Percentiles rank a stretch among this genome's conserved stretches.
Conservation (phyloP, 2,888 invertebrate genomes). For the Pelosia muscerda region DNA sequence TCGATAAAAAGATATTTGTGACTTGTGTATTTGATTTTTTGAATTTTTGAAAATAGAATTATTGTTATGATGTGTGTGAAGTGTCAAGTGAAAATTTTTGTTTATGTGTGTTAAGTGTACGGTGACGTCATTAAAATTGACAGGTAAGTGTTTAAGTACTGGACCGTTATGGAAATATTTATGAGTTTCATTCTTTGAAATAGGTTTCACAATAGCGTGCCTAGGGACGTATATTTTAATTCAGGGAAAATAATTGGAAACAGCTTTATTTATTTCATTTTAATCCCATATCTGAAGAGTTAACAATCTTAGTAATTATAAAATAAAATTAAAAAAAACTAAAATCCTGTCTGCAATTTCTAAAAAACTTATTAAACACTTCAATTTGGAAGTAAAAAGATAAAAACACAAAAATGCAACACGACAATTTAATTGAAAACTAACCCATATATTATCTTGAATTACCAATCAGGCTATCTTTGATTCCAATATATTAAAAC, state of each 20-base stretch:
- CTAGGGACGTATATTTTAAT: neutral
- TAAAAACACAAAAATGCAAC: no score
- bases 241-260: neutral
- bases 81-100: slow-evolving; percentile 52
- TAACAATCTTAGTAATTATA: no score
- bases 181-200: slow-evolving; percentile 11
- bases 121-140: slow-evolving; percentile 48
- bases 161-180: slow-evolving; percentile 36
- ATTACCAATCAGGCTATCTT: neutral
- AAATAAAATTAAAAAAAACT: neutral
- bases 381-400: no score
- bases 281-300: no score
- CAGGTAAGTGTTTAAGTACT: slow-evolving; percentile 47
- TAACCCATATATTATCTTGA: no score
- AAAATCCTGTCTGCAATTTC: neutral
- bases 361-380: no score
- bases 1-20: slow-evolving; percentile 17
- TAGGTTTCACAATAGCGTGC: neutral
- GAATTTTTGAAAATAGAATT: slow-evolving; percentile 31
- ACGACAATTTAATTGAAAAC: neutral
- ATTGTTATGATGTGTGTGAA: slow-evolving; percentile 43
- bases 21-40: slow-evolving; percentile 25
- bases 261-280: neutral
- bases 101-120: slow-evolving; percentile 52
- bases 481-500: neutral